Evolutionary conservation across 2,113 vertebrate genomes (phyloP).

Genomic region (Ochotona curzoniae): DNA sequence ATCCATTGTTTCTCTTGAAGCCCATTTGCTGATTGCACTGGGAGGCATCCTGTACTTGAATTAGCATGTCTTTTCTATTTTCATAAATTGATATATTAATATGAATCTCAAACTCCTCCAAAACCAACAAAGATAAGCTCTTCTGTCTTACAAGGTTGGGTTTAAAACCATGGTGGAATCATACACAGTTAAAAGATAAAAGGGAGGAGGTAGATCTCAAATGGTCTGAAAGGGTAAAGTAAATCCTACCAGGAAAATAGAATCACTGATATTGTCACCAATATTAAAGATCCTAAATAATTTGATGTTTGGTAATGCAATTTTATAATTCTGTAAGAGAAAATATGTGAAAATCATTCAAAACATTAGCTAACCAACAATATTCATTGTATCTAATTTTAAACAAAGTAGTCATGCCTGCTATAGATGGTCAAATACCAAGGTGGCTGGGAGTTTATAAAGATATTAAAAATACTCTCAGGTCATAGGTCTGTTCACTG

Average conservation of each 20-base stretch:
- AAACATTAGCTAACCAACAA: neutral
- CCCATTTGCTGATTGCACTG: neutral
- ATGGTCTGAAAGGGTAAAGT: neutral
- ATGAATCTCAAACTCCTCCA: constrained; percentile 27
- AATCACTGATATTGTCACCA: neutral
- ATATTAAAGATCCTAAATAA: neutral
- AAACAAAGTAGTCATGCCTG: neutral
- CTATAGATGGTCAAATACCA: neutral
- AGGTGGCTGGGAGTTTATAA: constrained; percentile 6
- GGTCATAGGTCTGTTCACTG: neutral
- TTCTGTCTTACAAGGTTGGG: neutral
- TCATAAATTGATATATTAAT: neutral
- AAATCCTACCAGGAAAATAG: constrained; percentile 5
- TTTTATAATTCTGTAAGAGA: constrained; percentile 14
- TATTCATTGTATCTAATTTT: constrained; percentile 10
- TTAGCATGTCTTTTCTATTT: constrained; percentile 31
- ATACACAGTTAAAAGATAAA: neutral
- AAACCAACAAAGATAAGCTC: constrained; percentile 48
- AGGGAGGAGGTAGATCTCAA: neutral
- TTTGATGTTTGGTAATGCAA: constrained; percentile 15
- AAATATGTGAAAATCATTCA: neutral
- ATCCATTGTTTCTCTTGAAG: neutral
- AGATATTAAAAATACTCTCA: constrained; percentile 33
- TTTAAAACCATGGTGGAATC: neutral
- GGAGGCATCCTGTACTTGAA: neutral